Evolutionary conservation across 2,113 vertebrate genomes (phyloP).

Genomic region (Pongo pygmaeus): DNA sequence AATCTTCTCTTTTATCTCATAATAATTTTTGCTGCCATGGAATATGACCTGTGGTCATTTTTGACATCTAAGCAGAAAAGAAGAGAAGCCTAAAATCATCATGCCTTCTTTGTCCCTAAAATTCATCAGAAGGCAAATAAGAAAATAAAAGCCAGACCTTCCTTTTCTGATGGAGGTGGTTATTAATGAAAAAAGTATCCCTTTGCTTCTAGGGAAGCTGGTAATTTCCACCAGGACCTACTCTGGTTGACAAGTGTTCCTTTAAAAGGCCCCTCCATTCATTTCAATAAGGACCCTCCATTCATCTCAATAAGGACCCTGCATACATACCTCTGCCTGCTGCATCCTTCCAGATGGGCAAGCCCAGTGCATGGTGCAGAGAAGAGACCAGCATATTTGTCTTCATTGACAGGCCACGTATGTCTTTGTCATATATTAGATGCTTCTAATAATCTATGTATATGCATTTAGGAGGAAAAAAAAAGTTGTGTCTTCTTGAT

Average conservation of each 20-base stretch:
- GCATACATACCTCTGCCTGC: background rate
- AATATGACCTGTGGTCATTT: background rate
- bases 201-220: background rate
- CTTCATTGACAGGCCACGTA: slow-evolving; percentile 48
- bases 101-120: background rate
- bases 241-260: background rate
- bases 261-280: background rate
- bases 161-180: background rate
- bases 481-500: background rate
- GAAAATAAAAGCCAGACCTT: background rate
- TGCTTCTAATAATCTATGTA: slow-evolving; percentile 33
- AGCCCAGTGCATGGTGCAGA: rapidly evolving
- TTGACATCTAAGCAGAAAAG: background rate
- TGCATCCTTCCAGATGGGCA: background rate
- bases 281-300: background rate
- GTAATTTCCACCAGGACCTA: background rate
- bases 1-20: background rate
- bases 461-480: background rate
- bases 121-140: background rate
- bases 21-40: background rate
- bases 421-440: slow-evolving; percentile 37
- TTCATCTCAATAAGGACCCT: slow-evolving; percentile 13
- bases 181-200: background rate
- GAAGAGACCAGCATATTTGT: background rate
- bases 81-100: background rate